Percentiles rank a stretch among this genome's conserved stretches.
phyloP scores from a whole-genome alignment of 2,888 invertebrate genomes.

The Volucella inflata region DNA sequence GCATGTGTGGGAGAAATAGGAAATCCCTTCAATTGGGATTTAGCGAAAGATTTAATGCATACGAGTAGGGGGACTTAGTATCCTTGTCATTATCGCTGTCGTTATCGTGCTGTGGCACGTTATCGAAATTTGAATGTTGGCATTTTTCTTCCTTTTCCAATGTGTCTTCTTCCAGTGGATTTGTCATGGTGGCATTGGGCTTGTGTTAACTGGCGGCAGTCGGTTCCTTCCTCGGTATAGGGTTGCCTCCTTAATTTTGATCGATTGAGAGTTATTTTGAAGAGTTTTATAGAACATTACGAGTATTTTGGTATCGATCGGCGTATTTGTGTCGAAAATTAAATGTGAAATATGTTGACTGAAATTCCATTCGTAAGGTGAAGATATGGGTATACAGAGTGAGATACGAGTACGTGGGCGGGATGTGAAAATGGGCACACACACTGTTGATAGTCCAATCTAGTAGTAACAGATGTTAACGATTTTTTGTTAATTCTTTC shows the following conservation, averaged over 20 bases:
- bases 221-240: constrained; percentile 9
- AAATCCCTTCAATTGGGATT: constrained; percentile 42
- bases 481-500: no score
- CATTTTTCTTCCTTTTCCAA: not conserved
- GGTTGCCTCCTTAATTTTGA: constrained; percentile 13
- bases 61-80: constrained; percentile 40
- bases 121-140: constrained; percentile 62
- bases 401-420: not conserved
- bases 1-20: constrained; percentile 9
- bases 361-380: constrained; percentile 8
- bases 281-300: constrained; percentile 44
- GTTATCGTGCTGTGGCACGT: constrained; percentile 56
- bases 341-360: constrained; percentile 19
- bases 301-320: constrained; percentile 10
- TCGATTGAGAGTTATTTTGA: constrained; percentile 24
- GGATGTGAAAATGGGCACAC: not conserved
- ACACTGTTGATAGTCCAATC: not conserved
- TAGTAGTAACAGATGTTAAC: no score
- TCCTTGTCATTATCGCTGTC: constrained; percentile 38
- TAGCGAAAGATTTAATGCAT: constrained; percentile 55
- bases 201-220: constrained; percentile 16
- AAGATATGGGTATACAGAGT: not conserved
- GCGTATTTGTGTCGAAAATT: constrained; percentile 8
- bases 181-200: not conserved
- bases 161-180: not conserved